Base-by-base conservation (phyloP, 2,113 vertebrate genomes). In the Athene noctua region DNA sequence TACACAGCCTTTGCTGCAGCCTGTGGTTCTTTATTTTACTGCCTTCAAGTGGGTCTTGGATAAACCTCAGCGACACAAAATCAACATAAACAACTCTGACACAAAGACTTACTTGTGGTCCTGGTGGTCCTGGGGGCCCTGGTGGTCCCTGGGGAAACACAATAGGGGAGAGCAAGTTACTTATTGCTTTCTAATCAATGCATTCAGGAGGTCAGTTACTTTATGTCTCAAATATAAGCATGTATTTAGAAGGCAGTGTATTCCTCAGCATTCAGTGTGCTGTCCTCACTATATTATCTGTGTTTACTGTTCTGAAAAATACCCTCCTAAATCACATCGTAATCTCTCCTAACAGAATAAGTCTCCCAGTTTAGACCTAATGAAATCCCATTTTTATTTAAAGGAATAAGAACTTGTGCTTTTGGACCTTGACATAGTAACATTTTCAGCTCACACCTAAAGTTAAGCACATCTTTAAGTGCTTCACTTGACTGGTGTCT, bases 121-220 rank as follows among this genome's bases (percentile, higher is more conserved):
- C 99, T 81, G 4, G 98, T 12, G 92, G 96, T 91, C 99, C 99
- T 38, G 98, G 98, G 32, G 94, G 94, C 81, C 99, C 99, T 6
- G 95, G 96, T 29, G 97, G 98, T 88, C 99, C 99, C 99, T 99
- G 82, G 44, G 92, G 67, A 97, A 96, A 97, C 6, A 97, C 65
- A 98, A 52, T 0, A 85, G 38, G 16, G 51, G 59, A 88, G 32
- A 89, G 29, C 30, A 73, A 96, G 42, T 65, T 84, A 94, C 30
- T 54, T 21, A 6, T 44, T 65, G 66, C 40, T 87, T 96, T 91
- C 62, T 77, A 55, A 88, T 15, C 80, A 74, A 75, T 55, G 65
- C 32, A n/a, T 42, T 70, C 67, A 92, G 86, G 42, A 84, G 52
- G 47, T 66, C 26, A 67, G 13, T 18, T 23, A 11, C 47, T 66